Evolutionary conservation across 1,140 invertebrate species (phyloP), one percentile per base, ranked within the genome.

Genomic region (Periplaneta americana): DNA sequence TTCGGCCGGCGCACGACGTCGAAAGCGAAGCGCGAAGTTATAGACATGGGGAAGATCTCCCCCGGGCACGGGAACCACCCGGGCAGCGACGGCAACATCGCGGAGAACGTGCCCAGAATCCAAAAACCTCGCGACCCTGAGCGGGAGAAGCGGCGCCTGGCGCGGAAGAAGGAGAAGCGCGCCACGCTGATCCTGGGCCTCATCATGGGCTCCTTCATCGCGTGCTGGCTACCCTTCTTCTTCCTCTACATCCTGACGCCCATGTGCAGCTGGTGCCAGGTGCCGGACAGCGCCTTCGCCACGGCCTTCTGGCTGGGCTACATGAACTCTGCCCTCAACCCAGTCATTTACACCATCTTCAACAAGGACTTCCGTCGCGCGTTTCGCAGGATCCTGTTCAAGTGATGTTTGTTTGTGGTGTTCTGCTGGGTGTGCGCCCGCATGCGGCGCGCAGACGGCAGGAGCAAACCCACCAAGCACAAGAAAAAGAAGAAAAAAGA

Each of bases 161-260:
- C 98, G 0, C 92, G 98, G 82, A 98, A 99, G 83, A 97, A 99
- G 86, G 98, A 99, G 89, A 96, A 99, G 85, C 91, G 98, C 78
- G 98, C 98, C 0, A 99, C 98, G 0, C 90, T 99, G 8, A 98
- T 99, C 82, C 89, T 99, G 76, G 98, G 98, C 39, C 92, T 99
- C 76, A 99, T 99, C 83, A 99, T 99, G 96, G 98, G 97, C 80
- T 98, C 97, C 82, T 99, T 99, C 88, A 99, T 99, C 85, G 93
- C 98, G 48, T 99, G 98, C 86, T 99, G 99, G 98, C 90, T 99
- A 84, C 99, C 98, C 0, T 99, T 99, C 89, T 99, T 99, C 92
- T 95, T 98, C 86, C 91, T 98, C 74, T 98, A 98, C 87, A 97
- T 98, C 84, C 87, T 97, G 39, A 94, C 95, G 85, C 95, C 97